These are phyloP conservation scores for Corvus moneduloides DNA, from an alignment of 2,113 vertebrate genomes.

Conservation along the genomic window DNA sequence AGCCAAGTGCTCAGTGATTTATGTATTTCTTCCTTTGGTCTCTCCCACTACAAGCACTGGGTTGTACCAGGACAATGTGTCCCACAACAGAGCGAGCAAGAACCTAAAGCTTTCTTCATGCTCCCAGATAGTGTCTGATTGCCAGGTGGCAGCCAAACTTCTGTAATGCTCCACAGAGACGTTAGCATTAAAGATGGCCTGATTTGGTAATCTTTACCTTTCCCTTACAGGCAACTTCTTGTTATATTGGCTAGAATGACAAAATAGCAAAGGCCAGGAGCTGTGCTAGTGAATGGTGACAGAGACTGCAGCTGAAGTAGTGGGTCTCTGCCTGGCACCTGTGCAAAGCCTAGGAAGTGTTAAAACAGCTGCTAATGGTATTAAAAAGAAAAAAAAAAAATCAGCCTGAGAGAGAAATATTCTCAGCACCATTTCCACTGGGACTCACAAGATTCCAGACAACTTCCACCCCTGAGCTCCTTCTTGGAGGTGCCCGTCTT, in stretches of 20 bases:
- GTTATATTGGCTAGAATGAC: background rate
- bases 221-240: background rate
- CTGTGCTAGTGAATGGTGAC: background rate
- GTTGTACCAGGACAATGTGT: background rate
- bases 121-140: background rate
- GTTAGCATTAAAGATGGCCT: background rate
- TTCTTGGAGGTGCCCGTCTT: background rate
- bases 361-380: background rate
- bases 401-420: background rate
- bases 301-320: background rate
- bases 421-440: background rate
- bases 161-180: background rate
- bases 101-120: background rate
- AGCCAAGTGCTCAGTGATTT: background rate
- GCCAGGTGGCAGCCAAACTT: background rate
- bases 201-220: background rate
- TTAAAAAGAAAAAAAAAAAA: background rate
- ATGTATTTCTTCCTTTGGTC: background rate
- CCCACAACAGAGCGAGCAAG: background rate
- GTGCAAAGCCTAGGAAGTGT: background rate
- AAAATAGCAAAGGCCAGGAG: background rate
- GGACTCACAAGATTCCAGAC: background rate
- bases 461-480: background rate
- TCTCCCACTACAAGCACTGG: background rate
- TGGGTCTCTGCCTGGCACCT: background rate